A percentile compares a stretch with the other conserved stretches of the same genome.
Conservation (phyloP, 2,797 vertebrate genomes). For the Muscicapa comitata region DNA sequence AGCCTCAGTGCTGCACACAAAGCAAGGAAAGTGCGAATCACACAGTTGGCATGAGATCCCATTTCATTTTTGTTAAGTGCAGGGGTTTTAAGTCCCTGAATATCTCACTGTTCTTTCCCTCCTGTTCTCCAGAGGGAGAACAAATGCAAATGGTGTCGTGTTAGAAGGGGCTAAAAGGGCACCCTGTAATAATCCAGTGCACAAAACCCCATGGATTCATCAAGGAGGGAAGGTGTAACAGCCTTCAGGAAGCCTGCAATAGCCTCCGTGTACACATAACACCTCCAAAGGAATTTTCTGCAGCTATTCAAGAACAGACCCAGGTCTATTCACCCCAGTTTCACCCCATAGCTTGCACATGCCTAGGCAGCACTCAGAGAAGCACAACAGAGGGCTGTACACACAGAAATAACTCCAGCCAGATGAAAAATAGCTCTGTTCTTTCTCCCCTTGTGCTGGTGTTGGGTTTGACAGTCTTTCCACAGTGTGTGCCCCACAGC, state of each 20-base stretch:
- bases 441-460: not conserved
- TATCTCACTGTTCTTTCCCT: conserved; percentile 63
- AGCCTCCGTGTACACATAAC: conserved; percentile 51
- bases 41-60: conserved; percentile 56
- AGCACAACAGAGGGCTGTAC: accelerated
- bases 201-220: not conserved
- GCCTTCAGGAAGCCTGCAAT: conserved; percentile 48
- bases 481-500: accelerated
- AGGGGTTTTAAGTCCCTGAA: conserved; percentile 48
- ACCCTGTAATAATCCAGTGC: conserved; percentile 45
- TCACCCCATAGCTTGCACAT: conserved; percentile 29
- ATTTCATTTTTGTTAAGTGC: conserved; percentile 58
- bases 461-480: not conserved
- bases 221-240: conserved; percentile 50
- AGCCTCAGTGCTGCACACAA: not conserved
- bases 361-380: not conserved
- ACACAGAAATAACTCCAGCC: not conserved
- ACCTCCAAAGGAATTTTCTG: conserved; percentile 55
- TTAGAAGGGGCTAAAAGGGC: conserved; percentile 64
- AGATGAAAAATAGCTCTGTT: not conserved
- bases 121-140: conserved; percentile 57
- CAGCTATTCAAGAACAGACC: conserved; percentile 38
- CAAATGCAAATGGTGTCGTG: conserved; percentile 55
- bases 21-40: not conserved
- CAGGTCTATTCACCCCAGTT: not conserved